phyloP scores from a whole-genome alignment of 2,888 invertebrate genomes.

The Eulithis testata region DNA sequence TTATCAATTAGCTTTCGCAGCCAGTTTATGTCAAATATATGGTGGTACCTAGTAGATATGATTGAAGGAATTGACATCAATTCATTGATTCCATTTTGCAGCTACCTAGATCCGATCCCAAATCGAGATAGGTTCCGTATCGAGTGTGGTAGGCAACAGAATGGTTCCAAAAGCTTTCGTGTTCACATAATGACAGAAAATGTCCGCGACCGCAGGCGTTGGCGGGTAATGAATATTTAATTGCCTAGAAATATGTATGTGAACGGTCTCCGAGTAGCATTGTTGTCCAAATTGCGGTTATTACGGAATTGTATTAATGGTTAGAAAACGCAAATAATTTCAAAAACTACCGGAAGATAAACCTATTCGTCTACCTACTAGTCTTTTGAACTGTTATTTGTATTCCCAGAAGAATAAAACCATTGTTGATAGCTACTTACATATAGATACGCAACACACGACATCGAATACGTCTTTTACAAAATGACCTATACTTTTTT shows the following conservation, averaged over 20 bases:
- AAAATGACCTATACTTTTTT: too few relatives aligned
- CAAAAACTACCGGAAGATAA: background rate
- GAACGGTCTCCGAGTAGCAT: conserved; percentile 56
- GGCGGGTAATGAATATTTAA: conserved; percentile 78
- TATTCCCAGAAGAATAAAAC: background rate
- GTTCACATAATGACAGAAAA: conserved; percentile 72
- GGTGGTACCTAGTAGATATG: too few relatives aligned
- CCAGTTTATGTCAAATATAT: too few relatives aligned
- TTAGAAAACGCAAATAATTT: conserved; percentile 28
- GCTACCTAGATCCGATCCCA: too few relatives aligned
- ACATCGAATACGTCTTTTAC: too few relatives aligned
- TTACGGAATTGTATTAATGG: conserved; percentile 47
- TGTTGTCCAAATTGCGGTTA: conserved; percentile 65
- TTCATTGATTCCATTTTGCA: too few relatives aligned
- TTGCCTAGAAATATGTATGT: conserved; percentile 71
- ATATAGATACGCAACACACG: too few relatives aligned
- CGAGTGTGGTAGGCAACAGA: background rate
- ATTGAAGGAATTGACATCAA: too few relatives aligned
- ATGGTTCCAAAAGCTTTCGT: conserved; percentile 50
- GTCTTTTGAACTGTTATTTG: background rate
- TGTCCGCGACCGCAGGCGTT: conserved; percentile 60
- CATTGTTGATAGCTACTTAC: too few relatives aligned
- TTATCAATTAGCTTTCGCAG: too few relatives aligned
- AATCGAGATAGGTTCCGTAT: too few relatives aligned
- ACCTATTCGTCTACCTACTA: background rate